Evolutionary conservation across 2,113 vertebrate genomes (phyloP).

Genomic region (Osmerus eperlanus): DNA sequence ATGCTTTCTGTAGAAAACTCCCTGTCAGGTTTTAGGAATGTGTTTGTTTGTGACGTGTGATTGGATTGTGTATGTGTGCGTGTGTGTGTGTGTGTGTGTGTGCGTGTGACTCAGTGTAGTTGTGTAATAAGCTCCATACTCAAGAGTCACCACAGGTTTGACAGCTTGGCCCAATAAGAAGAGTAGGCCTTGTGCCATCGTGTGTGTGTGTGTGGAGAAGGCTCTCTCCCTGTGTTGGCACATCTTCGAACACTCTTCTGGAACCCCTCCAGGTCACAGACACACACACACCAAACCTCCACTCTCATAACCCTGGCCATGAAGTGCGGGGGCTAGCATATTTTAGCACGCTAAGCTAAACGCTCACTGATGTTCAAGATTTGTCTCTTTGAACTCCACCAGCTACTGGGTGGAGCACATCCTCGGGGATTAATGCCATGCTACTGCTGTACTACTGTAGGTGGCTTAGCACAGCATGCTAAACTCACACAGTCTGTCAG

Average conservation of each 20-base stretch:
- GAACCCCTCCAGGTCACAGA: conserved; percentile 23
- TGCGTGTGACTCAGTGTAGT: conserved; percentile 28
- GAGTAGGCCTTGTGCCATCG: conserved; percentile 55
- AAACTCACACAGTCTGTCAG: background rate
- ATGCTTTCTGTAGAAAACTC: too few species aligned
- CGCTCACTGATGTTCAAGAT: conserved; percentile 38
- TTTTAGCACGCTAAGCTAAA: conserved; percentile 34
- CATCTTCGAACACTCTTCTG: conserved; percentile 3
- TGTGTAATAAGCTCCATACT: conserved; percentile 8
- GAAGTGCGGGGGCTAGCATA: conserved; percentile 33
- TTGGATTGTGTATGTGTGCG: background rate
- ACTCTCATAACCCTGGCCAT: conserved; percentile 50
- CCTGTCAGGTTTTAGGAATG: too few species aligned
- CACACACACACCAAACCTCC: conserved; percentile 23
- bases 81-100: background rate
- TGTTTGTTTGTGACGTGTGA: background rate
- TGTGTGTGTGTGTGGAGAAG: background rate
- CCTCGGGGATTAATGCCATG: conserved; percentile 28
- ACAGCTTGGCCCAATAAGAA: conserved; percentile 55
- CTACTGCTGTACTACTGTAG: conserved; percentile 27
- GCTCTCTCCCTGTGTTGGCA: background rate
- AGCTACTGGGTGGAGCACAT: conserved; percentile 35
- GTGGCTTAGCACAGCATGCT: conserved; percentile 20
- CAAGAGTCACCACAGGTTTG: conserved; percentile 20
- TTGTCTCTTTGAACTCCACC: conserved; percentile 50